Evolutionary conservation across 1,140 invertebrate genomes (phyloP).

Genomic region (Trypoxylus dichotomus): DNA sequence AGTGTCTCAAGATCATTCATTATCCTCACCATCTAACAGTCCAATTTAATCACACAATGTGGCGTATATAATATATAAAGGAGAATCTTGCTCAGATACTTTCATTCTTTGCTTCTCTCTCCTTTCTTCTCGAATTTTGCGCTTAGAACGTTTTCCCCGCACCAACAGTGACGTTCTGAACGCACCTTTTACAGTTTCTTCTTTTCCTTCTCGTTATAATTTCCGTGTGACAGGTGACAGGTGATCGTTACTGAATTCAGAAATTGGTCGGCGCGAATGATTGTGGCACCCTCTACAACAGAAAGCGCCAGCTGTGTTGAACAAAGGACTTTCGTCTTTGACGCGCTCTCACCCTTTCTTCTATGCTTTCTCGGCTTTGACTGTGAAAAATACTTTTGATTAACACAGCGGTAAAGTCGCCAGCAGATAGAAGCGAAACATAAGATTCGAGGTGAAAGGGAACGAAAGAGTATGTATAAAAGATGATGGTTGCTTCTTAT

Average conservation of each 20-base stretch:
- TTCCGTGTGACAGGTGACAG: constrained; percentile 4
- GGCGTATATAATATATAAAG: not conserved
- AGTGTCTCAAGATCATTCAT: not conserved
- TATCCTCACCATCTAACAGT: constrained; percentile 23
- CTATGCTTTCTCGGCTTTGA: not conserved
- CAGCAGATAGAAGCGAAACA: not conserved
- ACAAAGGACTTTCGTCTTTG: constrained; percentile 3
- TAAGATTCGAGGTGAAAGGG: not conserved
- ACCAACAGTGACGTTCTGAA: not conserved
- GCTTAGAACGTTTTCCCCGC: not conserved
- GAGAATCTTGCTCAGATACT: not conserved
- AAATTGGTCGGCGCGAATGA: not conserved
- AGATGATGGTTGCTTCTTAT: not conserved
- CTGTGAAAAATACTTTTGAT: constrained; percentile 20
- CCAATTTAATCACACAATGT: constrained; percentile 16
- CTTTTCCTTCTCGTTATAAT: constrained; percentile 4
- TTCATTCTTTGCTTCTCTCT: not conserved
- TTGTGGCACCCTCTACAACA: not conserved
- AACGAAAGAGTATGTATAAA: not conserved
- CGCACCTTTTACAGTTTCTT: not conserved
- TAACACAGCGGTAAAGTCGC: not conserved
- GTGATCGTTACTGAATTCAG: constrained; percentile 13
- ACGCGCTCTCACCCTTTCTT: not conserved
- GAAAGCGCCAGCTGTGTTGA: constrained; percentile 2
- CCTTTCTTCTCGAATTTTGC: not conserved